Evolutionary conservation across 2,888 invertebrate genomes (phyloP), one percentile per base, ranked within the genome.

Genomic region (Lamellibrachia satsuma): DNA sequence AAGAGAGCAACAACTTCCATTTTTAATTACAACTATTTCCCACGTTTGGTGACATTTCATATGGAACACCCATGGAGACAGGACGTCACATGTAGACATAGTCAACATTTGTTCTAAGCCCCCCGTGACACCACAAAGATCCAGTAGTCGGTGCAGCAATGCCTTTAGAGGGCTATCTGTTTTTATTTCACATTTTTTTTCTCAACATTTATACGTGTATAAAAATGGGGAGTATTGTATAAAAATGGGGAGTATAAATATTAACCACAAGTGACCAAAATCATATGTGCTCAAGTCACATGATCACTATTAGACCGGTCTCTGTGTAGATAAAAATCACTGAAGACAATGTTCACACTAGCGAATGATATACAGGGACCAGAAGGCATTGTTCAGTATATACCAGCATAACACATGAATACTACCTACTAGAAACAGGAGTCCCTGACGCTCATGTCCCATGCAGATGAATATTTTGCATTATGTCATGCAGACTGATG

Each of bases 1-100:
- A 39, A 1, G 39, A 39, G 39, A 39, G 39, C 39, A 39, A 39
- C 39, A 39, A 39, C 39, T 39, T 39, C 39, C 39, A 39, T 39
- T 39, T 39, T 39, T 39, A 0, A 39, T 39, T 39, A 39, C 39
- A 39, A 39, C 0, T 22, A 75, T 75, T 75, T 22, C n/a, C 22
- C 8, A 7, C n/a, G 75, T 75, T 22, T 1, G 75, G 15, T 75
- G 75, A 75, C n/a, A 75, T 75, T 75, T 75, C 75, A 75, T 75
- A 75, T 75, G 75, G 75, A 75, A 75, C 75, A 75, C n/a, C 75
- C 75, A 75, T n/a, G 75, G 11, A 75, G 75, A 75, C 75, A 75
- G 1, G 75, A 75, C 15, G 15, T 75, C 75, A 75, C 75, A 75
- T 75, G 75, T 75, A 75, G 75, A 75, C 75, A 75, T 75, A 75